phyloP scores from a whole-genome alignment of 2,113 vertebrate genomes.

The Myanophis thanlyinensis region DNA sequence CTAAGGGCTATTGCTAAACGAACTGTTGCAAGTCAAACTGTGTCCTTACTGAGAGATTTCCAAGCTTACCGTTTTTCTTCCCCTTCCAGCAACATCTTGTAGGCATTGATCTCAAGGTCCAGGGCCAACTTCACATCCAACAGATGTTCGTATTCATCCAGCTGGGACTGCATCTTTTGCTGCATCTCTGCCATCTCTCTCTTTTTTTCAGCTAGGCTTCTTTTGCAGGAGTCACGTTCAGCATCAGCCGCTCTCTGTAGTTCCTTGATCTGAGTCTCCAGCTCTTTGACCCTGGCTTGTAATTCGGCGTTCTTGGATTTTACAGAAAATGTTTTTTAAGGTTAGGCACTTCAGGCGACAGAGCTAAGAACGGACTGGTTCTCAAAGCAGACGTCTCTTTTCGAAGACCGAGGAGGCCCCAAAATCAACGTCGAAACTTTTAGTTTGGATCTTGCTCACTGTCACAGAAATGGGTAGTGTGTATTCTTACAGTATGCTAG shows the following conservation, averaged over 20 bases:
- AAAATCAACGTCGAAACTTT: not conserved
- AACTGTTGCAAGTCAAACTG: no score
- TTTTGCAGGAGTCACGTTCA: constrained; percentile 67
- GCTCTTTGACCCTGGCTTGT: not conserved
- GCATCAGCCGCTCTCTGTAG: constrained; percentile 72
- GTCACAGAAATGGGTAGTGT: not conserved
- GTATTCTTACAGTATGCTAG: not conserved
- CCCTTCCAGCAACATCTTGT: constrained; percentile 86
- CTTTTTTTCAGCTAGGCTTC: constrained; percentile 74
- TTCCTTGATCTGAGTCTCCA: constrained; percentile 67
- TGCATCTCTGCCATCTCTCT: constrained; percentile 70
- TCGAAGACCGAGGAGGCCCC: not conserved
- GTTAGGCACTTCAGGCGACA: not conserved
- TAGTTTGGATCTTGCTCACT: not conserved
- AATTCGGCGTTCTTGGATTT: constrained; percentile 70
- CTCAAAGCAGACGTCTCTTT: not conserved
- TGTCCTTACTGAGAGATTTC: not conserved
- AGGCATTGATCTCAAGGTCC: constrained; percentile 85
- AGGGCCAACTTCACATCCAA: constrained; percentile 83
- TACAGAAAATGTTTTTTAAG: not conserved
- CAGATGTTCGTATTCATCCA: constrained; percentile 82
- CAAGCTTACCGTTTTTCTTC: constrained; percentile 80
- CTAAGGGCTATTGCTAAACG: no score
- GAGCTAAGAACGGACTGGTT: not conserved
- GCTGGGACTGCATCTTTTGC: constrained; percentile 69